Percentiles rank a stretch among this genome's conserved stretches.
Conservation (phyloP, 2,113 vertebrate genomes). For the Bos javanicus region DNA sequence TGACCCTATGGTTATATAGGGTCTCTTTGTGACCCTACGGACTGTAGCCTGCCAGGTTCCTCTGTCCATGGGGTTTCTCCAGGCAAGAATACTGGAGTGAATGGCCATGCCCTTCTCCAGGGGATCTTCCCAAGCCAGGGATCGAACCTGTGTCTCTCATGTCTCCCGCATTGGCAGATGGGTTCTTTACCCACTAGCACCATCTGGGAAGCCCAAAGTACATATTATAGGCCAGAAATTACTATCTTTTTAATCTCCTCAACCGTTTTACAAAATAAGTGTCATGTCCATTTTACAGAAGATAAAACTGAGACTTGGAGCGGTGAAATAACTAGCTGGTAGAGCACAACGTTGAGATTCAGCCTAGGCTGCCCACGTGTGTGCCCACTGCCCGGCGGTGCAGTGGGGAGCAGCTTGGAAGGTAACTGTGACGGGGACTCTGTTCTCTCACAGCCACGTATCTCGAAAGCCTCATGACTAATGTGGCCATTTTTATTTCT, state of each 20-base stretch:
- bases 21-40: neutral
- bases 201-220: neutral
- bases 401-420: neutral
- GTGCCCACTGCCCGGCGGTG: fast-evolving
- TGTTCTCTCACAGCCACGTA: neutral
- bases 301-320: neutral
- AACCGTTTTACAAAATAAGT: neutral
- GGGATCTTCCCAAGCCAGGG: neutral
- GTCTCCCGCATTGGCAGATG: neutral
- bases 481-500: neutral
- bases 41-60: neutral
- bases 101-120: neutral
- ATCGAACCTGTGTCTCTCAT: neutral
- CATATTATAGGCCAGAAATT: neutral
- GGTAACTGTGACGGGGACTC: neutral
- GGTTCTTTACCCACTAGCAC: neutral
- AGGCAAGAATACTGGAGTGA: neutral
- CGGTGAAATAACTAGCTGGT: neutral
- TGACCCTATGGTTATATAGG: neutral
- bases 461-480: neutral
- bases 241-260: neutral
- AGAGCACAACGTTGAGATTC: fast-evolving
- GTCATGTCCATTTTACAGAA: neutral
- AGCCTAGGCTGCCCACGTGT: fast-evolving
- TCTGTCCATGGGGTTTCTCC: neutral